Base-by-base conservation (phyloP, 2,113 vertebrate genomes). In the Vidua chalybeata region DNA sequence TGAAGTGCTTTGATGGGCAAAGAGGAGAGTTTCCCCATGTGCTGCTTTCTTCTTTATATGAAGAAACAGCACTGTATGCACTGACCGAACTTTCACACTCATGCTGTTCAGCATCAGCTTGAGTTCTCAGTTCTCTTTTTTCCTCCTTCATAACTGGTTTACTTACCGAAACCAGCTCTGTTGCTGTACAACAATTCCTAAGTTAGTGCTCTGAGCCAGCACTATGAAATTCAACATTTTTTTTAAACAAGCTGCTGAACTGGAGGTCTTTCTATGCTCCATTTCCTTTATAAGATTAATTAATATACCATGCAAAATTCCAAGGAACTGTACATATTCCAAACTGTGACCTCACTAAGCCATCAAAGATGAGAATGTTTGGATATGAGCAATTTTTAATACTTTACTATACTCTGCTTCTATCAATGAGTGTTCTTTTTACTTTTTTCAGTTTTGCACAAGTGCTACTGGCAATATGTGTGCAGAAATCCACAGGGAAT, bases 31-130 rank as follows among this genome's bases (percentile, higher is more conserved):
- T 92, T 85, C 77, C 87, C 86, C 62, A 27, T 49, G 54, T 78
- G 80, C 21, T 80, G 84, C 33, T 91, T 91, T 93, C 91, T 91
- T 91, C 94, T 97, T 95, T 85, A 54, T 71, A 28, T 79, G 79
- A 82, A 89, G 46, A 27, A 92, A 35, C 48, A 71, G n/a, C 76
- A 24, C 69, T 62, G 41, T 87, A 23, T 1, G 0, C 37, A 26
- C 52, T 94, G 84, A 92, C 58, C 0, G 43, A 89, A 86, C 77
- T 87, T 96, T 89, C 83, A 93, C 71, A 59, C 51, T 95, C 87
- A 87, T 41, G 83, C 81, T 91, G 90, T 93, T 94, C 75, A 77
- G 45, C 75, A 96, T 84, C 68, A 93, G 74, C 80, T 96, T 96
- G 94, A 96, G 73, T 51, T 95, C 94, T 89, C 64, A 56, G 69